phyloP scores from a whole-genome alignment of 2,797 vertebrate species.

The Myiotriccus ornatus region DNA sequence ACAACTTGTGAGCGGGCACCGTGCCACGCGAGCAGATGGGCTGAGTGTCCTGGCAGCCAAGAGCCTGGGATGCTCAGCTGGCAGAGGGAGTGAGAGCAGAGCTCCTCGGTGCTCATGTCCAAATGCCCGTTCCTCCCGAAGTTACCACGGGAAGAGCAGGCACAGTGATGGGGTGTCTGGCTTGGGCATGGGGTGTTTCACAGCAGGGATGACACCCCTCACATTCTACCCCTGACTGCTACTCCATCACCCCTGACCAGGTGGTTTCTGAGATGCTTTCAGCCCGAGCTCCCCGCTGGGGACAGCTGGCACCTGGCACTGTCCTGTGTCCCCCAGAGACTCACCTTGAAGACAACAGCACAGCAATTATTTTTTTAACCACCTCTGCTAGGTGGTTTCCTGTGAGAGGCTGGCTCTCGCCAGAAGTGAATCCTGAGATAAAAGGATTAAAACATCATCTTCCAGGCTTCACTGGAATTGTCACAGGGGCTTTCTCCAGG shows the following conservation, averaged over 20 bases:
- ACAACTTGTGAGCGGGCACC: slow-evolving; percentile 38
- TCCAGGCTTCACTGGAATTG: neutral
- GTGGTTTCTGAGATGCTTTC: neutral
- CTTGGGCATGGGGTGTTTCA: neutral
- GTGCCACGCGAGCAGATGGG: slow-evolving; percentile 64
- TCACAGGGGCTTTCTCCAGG: neutral
- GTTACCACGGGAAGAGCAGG: neutral
- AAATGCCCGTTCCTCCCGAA: neutral
- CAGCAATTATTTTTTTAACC: neutral
- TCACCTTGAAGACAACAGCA: neutral
- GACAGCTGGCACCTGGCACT: neutral
- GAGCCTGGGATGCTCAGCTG: slow-evolving; percentile 34
- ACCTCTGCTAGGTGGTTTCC: neutral
- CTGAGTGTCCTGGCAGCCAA: slow-evolving; percentile 32
- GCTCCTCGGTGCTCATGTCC: neutral
- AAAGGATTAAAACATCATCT: slow-evolving; percentile 17
- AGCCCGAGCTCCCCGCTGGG: neutral
- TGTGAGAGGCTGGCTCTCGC: neutral
- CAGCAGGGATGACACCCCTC: neutral
- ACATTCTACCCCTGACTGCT: neutral
- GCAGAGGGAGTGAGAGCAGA: neutral
- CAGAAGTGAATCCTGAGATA: slow-evolving; percentile 9
- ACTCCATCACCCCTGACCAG: accelerated
- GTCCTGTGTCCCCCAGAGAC: neutral
- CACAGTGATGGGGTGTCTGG: accelerated